Conservation (phyloP, 2,797 vertebrate genomes). For the Macrochelys suwanniensis region DNA sequence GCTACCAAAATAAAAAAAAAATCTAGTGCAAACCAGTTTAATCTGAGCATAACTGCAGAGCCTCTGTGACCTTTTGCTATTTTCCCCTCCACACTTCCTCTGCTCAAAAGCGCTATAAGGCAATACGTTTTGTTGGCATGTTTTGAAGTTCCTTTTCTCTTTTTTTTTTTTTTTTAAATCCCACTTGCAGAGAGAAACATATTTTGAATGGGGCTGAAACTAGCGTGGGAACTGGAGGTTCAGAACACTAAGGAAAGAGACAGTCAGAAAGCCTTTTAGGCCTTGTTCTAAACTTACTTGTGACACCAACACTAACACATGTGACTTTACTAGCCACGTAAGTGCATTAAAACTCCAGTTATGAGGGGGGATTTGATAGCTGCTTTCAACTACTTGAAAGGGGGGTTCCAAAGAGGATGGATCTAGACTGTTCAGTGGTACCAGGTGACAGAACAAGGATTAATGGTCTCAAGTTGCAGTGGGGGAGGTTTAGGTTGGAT, state of each 20-base stretch:
- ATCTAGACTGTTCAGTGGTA: no score
- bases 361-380: no score
- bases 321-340: background rate
- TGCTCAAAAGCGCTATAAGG: background rate
- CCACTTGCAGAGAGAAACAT: background rate
- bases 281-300: background rate
- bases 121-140: background rate
- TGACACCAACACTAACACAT: background rate
- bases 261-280: background rate
- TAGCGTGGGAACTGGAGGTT: background rate
- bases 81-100: background rate
- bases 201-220: background rate
- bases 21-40: conserved; percentile 60
- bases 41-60: fast-evolving
- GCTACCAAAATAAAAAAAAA: background rate
- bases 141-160: background rate
- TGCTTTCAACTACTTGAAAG: no score
- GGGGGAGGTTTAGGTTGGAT: no score
- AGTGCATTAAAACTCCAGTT: background rate
- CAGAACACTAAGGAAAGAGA: background rate
- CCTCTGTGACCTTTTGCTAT: background rate
- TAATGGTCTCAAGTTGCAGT: no score
- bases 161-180: background rate
- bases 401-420: no score
- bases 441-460: no score